A percentile compares a stretch with the other conserved stretches of the same genome.
phyloP scores from a whole-genome alignment of 2,113 vertebrate genomes.

The Paratilapia polleni region DNA sequence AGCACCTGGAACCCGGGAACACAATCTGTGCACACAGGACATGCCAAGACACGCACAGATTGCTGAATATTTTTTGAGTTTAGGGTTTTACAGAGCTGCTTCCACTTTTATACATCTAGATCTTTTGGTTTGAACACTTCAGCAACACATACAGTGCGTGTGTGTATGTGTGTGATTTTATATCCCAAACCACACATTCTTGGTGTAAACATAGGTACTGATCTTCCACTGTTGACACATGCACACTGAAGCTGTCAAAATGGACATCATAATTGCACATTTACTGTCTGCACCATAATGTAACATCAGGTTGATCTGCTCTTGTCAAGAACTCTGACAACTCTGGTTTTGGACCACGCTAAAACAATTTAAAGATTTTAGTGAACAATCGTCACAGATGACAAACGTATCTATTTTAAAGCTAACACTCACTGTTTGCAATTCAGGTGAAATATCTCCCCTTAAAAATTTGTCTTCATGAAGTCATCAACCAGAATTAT shows the following conservation, averaged over 20 bases:
- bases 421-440: background rate
- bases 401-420: background rate
- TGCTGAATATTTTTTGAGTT: background rate
- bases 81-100: background rate
- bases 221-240: constrained; percentile 9
- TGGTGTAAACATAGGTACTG: background rate
- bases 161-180: too few relatives aligned
- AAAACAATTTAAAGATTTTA: background rate
- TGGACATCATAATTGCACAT: background rate
- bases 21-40: constrained; percentile 1
- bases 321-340: background rate
- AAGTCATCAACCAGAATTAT: background rate
- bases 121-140: background rate
- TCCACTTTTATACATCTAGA: background rate
- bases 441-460: background rate
- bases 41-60: background rate
- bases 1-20: constrained; percentile 27
- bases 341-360: background rate
- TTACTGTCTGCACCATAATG: background rate
- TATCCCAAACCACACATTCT: background rate
- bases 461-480: background rate
- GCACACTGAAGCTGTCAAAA: constrained; percentile 29
- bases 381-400: background rate
- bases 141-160: background rate
- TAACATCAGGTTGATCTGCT: background rate